Evolutionary conservation across 2,113 vertebrate genomes (phyloP).

Genomic region (Hydropotes inermis): DNA sequence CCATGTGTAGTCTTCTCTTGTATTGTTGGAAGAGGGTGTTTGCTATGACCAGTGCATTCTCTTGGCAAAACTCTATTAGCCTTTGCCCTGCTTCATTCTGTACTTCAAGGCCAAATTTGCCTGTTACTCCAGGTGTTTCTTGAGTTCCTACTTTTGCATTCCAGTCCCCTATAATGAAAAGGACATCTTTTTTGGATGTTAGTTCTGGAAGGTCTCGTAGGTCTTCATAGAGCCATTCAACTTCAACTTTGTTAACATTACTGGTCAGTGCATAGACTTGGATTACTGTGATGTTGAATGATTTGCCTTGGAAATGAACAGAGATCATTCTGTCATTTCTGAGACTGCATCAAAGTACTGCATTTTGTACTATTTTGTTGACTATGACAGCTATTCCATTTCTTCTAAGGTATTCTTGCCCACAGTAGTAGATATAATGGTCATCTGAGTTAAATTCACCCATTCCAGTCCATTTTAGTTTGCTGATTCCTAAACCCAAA

Average conservation of each 20-base stretch:
- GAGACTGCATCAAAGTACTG: not conserved
- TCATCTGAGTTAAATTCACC: not conserved
- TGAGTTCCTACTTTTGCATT: not conserved
- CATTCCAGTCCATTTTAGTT: not conserved
- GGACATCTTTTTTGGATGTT: not conserved
- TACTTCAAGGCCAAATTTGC: not conserved
- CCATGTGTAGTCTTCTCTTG: not conserved
- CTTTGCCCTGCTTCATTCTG: not conserved
- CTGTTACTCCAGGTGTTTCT: not conserved
- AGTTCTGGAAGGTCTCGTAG: not conserved
- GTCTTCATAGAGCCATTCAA: not conserved
- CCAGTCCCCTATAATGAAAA: not conserved
- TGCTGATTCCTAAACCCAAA: not conserved
- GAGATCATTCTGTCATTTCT: not conserved
- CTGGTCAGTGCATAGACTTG: not conserved
- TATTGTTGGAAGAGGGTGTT: not conserved
- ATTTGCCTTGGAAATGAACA: not conserved
- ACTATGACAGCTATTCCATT: not conserved
- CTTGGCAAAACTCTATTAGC: not conserved
- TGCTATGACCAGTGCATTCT: not conserved
- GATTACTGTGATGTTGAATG: not conserved
- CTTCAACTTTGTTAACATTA: not conserved
- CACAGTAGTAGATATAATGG: not conserved
- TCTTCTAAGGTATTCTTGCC: not conserved
- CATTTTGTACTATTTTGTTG: not conserved